Conservation (phyloP, 2,888 invertebrate species). For the Heliconius cydno region DNA sequence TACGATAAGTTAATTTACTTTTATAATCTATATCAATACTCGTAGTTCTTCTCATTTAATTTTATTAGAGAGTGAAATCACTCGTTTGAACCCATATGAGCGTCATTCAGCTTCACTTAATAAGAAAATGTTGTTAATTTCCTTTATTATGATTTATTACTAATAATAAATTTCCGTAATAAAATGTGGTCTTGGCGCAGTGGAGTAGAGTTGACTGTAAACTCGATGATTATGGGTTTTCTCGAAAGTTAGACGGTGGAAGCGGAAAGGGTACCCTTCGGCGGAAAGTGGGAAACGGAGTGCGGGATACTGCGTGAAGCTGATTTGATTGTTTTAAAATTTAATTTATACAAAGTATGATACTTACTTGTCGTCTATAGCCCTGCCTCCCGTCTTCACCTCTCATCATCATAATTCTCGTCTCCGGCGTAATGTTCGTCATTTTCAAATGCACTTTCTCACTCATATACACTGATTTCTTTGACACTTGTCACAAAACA, state of each 20-base stretch:
- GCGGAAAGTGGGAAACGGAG: no score
- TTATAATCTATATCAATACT: neutral
- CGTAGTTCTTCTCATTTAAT: neutral
- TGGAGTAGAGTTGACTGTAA: no score
- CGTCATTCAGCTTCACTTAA: neutral
- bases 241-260: no score
- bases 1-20: neutral
- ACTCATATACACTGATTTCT: slow-evolving; percentile 64
- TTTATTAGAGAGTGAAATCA: neutral
- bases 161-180: no score
- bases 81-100: neutral
- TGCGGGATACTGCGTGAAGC: no score
- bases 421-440: slow-evolving; percentile 77
- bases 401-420: slow-evolving; percentile 77
- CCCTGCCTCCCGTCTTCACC: slow-evolving; percentile 67
- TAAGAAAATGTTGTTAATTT: neutral
- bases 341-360: neutral
- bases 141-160: neutral
- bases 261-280: no score
- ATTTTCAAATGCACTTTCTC: slow-evolving; percentile 70
- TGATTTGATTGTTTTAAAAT: no score
- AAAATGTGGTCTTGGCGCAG: no score
- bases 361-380: slow-evolving; percentile 72
- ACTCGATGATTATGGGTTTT: no score
- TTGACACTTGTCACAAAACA: slow-evolving; percentile 39